These are phyloP conservation scores for Enhydra lutris DNA, from an alignment of 2,113 vertebrate species.

Conservation along the genomic window DNA sequence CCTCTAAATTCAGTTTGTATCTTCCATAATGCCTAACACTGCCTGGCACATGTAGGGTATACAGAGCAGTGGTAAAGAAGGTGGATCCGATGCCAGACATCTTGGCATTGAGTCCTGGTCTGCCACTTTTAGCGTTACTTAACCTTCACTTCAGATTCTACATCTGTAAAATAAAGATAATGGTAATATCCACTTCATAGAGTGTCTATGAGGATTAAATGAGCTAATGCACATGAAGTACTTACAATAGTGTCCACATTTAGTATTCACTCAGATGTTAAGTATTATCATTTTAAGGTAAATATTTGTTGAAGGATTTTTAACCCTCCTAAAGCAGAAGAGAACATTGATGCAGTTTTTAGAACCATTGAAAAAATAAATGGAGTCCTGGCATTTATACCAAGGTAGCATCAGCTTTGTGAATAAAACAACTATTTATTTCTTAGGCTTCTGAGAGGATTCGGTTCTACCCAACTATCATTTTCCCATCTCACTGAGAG, in stretches of 20 bases:
- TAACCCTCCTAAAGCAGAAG: constrained; percentile 8
- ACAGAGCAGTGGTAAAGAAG: background rate
- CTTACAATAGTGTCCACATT: background rate
- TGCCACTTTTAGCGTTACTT: background rate
- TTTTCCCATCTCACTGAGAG: background rate
- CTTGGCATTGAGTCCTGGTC: background rate
- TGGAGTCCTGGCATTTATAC: background rate
- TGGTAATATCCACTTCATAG: background rate
- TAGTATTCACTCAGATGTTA: background rate
- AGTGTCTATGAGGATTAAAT: background rate
- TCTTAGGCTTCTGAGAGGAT: background rate
- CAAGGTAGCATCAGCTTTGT: background rate
- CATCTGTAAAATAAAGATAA: background rate
- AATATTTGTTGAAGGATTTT: constrained; percentile 24
- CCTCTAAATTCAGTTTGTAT: background rate
- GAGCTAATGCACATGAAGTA: background rate
- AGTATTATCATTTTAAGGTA: background rate
- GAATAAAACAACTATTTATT: background rate
- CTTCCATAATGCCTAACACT: background rate
- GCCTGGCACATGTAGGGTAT: background rate
- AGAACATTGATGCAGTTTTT: background rate
- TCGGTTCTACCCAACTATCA: background rate
- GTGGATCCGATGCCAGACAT: background rate
- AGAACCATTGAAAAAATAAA: background rate
- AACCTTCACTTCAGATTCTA: background rate